Evolutionary conservation across 2,888 invertebrate genomes (phyloP), one percentile per base, ranked within the genome.

Genomic region (Dione vanillae): DNA sequence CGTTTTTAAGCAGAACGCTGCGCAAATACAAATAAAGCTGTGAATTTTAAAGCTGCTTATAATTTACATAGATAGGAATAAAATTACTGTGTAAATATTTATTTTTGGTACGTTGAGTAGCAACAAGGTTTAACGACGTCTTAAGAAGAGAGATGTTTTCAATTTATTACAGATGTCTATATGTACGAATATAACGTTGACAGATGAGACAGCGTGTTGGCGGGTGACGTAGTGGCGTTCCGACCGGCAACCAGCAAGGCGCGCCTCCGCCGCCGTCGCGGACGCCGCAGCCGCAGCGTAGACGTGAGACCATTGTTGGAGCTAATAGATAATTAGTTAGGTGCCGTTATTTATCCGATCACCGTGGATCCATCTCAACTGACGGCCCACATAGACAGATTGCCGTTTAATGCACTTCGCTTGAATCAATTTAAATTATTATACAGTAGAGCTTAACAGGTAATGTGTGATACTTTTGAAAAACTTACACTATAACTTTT

Each of bases 241-340:
- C 37, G 84, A 84, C 82, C 27, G 64, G 64, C 56, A 16, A n/a
- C n/a, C 56, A 56, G 11, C 56, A 27, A 14, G 20, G 51, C 14
- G 35, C 58, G 54, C 41, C 35, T 27, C 56, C 41, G 52, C 65
- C 41, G 41, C 66, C 64, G 47, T 62, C 54, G 68, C 45, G 67
- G 45, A 43, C 27, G 58, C 67, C 58, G 56, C 78, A 81, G 78
- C 75, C 76, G 73, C 81, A 74, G 73, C 79, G 74, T 78, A 82
- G 86, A 90, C 90, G 90, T 90, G 90, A 83, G 86, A 84, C 90
- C 85, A 91, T 92, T 92, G 91, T 92, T 88, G 89, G 82, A 85
- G 85, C 80, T 90, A 89, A 91, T 90, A 91, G 90, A 86, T 91
- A 91, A 92, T 92, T 92, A 92, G 91, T 85, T 86, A 82, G 85